Evolutionary conservation across 2,113 vertebrate species (phyloP), one percentile per base, ranked within the genome.

Genomic region (Hemiprocne comata): DNA sequence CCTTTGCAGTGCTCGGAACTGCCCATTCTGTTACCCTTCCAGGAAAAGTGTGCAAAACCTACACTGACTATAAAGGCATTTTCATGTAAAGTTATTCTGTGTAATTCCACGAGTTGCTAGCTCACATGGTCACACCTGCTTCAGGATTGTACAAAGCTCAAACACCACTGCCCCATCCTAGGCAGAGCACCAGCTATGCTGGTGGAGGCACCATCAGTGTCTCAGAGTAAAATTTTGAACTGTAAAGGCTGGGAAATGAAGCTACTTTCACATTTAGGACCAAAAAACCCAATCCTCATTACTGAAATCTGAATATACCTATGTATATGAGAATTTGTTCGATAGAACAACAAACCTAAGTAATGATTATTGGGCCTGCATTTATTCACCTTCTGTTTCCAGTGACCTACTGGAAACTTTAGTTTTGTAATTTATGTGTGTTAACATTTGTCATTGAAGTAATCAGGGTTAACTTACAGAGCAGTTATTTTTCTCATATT

Each of bases 401-500:
- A 93, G 36, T 36, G 62, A 90, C 48, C 16, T 55, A 21, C 42
- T 76, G 19, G 25, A 73, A 95, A 69, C 46, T 92, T 76, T 11
- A 70, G 34, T 44, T 75, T 93, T 62, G 28, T 90, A 51, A 55
- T 69, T 44, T 70, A 80, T 36, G 70, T 44, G 36, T 82, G 72
- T 77, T 92, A 89, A 90, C 5, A 74, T 23, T 36, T 86, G 90
- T 75, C 64, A 72, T 36, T 48, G 73, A 85, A 95, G 25, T 57
- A 78, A 84, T 67, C 57, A 66, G 36, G 83, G 21, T 76, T 64
- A 61, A 61, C 40, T 94, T 94, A 67, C 38, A 92, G 78, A 89
- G 50, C 51, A 87, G 76, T 89, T 90, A 74, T 66, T 96, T 92
- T 51, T 64, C 67, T 79, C 38, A 28, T 65, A 71, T 77, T 87